These are phyloP conservation scores for Diadegma fenestrale DNA, from an alignment of 2,888 invertebrate species.

Conservation along the genomic window DNA sequence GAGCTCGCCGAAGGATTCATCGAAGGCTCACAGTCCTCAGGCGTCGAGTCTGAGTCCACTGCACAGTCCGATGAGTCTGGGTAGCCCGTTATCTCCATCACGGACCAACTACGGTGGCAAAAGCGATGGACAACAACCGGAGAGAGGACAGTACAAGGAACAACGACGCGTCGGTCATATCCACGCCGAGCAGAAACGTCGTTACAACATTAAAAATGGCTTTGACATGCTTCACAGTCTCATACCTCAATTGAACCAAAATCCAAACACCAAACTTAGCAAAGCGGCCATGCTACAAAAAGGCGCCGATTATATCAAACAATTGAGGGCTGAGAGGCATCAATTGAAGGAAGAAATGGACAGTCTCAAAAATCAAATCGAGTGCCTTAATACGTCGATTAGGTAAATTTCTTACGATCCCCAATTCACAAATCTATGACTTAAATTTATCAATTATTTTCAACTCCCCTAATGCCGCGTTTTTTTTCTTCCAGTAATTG, in stretches of 20 bases:
- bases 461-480: too few species aligned
- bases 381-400: conserved; percentile 95
- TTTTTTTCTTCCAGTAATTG: conserved; percentile 89
- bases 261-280: conserved; percentile 96
- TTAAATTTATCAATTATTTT: too few species aligned
- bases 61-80: conserved; percentile 85
- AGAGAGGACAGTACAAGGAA: conserved; percentile 87
- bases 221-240: conserved; percentile 97
- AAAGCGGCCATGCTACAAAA: conserved; percentile 99
- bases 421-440: not conserved
- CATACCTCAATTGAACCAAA: conserved; percentile 95
- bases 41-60: conserved; percentile 85
- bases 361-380: conserved; percentile 94
- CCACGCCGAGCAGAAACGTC: conserved; percentile 97
- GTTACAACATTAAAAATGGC: conserved; percentile 98
- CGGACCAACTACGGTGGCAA: conserved; percentile 83
- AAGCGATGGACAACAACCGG: conserved; percentile 82
- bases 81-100: conserved; percentile 88
- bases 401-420: conserved; percentile 86
- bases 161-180: conserved; percentile 95
- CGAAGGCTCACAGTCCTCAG: conserved; percentile 82
- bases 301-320: conserved; percentile 97
- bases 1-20: conserved; percentile 81
- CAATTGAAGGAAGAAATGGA: conserved; percentile 96
- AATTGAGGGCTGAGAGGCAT: conserved; percentile 93